A percentile compares a stretch with the other conserved stretches of the same genome.
These are phyloP conservation scores for Ypsolopha sequella DNA, from an alignment of 2,888 invertebrate species.

Conservation along the genomic window DNA sequence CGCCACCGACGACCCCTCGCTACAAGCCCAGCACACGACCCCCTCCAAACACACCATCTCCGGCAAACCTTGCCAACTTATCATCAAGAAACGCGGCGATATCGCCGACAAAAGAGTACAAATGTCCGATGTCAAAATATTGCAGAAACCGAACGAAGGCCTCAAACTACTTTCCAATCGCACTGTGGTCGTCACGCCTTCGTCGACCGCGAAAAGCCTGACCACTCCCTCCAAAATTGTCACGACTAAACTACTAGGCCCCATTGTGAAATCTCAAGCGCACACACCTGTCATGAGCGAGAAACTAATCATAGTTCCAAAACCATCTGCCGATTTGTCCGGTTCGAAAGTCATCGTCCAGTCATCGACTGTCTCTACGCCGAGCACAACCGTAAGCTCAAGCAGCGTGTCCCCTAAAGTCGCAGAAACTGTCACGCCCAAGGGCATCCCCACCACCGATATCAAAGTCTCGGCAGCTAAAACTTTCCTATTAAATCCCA, in stretches of 20 bases:
- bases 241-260: conserved; percentile 55
- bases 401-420: conserved; percentile 37
- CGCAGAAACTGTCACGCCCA: conserved; percentile 47
- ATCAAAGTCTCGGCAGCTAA: conserved; percentile 57
- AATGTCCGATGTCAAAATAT: conserved; percentile 51
- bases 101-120: conserved; percentile 44
- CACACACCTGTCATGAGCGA: conserved; percentile 32
- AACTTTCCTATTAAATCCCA: conserved; percentile 58
- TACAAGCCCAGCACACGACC: conserved; percentile 41
- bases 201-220: conserved; percentile 24
- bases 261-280: conserved; percentile 36
- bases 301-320: conserved; percentile 62
- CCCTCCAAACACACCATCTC: conserved; percentile 27
- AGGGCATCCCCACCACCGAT: conserved; percentile 61
- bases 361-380: conserved; percentile 28
- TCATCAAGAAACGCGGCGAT: conserved; percentile 50
- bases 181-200: conserved; percentile 48
- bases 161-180: conserved; percentile 55
- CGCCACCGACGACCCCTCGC: conserved; percentile 38
- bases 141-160: conserved; percentile 50
- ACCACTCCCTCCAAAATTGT: conserved; percentile 48
- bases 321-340: conserved; percentile 33
- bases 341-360: conserved; percentile 52
- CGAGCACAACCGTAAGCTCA: conserved; percentile 27
- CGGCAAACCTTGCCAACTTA: conserved; percentile 51